A percentile compares a stretch with the other conserved stretches of the same genome.
Conservation (phyloP, 2,113 vertebrate species). For the Piliocolobus tephrosceles region DNA sequence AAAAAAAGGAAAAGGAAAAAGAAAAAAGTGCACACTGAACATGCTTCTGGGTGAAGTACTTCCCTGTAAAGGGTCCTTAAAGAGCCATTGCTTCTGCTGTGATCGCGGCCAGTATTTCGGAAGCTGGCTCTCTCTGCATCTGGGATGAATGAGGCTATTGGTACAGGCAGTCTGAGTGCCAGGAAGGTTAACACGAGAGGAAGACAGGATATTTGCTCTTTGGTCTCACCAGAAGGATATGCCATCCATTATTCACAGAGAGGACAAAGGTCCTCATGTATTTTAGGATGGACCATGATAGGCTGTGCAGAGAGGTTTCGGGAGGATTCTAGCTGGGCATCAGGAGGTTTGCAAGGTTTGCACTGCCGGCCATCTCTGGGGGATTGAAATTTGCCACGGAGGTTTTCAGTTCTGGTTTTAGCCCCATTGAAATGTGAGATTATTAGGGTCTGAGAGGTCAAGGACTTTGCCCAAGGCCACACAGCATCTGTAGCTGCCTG, state of each 20-base stretch:
- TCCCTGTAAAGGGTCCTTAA: neutral
- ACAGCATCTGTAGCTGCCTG: neutral
- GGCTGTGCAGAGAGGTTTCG: neutral
- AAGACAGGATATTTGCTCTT: neutral
- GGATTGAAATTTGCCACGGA: neutral
- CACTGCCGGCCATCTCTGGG: rapidly evolving
- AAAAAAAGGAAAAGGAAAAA: too few species aligned
- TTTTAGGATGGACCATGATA: neutral
- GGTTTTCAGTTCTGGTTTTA: neutral
- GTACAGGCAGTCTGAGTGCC: rapidly evolving
- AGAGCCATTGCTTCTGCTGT: neutral
- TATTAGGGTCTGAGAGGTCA: neutral
- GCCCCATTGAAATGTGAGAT: neutral
- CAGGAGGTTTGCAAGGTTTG: neutral
- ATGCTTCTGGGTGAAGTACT: neutral
- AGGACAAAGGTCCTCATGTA: neutral
- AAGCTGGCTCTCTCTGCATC: neutral
- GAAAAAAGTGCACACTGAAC: too few species aligned
- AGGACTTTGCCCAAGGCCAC: neutral
- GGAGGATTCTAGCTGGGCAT: neutral
- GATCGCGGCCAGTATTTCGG: neutral
- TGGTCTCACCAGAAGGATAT: neutral
- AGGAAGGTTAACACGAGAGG: neutral
- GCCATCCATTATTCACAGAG: neutral
- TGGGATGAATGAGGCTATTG: neutral